Percentiles rank a stretch among this genome's conserved stretches.
phyloP scores from a whole-genome alignment of 35 echinoderm and acorn worm genomes.

The Nesometra sesokonis region DNA sequence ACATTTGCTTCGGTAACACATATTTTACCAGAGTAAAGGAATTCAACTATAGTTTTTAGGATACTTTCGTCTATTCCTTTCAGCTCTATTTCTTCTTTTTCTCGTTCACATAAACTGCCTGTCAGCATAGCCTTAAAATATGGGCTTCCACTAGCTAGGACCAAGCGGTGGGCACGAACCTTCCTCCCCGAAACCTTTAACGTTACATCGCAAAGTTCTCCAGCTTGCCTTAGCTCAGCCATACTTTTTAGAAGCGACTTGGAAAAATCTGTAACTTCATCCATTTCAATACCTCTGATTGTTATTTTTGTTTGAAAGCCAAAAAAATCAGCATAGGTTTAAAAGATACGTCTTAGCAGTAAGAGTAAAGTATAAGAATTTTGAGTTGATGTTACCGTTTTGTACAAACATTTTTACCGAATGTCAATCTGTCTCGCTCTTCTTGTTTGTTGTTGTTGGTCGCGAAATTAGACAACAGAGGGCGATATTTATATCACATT shows the following conservation, averaged over 20 bases:
- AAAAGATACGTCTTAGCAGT: background rate
- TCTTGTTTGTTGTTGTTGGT: background rate
- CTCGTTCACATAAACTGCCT: conserved; percentile 68
- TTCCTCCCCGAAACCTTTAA: conserved; percentile 43
- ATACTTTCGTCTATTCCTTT: conserved; percentile 77
- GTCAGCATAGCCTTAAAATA: conserved; percentile 96
- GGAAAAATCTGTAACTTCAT: conserved; percentile 45
- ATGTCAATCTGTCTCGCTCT: too few relatives aligned
- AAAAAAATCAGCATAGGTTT: background rate
- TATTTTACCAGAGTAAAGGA: conserved; percentile 87
- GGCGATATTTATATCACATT: too few relatives aligned
- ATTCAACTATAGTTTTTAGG: conserved; percentile 56
- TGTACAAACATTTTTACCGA: background rate
- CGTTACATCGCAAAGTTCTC: conserved; percentile 62
- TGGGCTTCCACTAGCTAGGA: conserved; percentile 70
- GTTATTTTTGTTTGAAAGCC: background rate
- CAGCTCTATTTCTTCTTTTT: conserved; percentile 83
- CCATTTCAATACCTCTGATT: background rate
- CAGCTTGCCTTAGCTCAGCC: conserved; percentile 31
- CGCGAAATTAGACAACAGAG: too few relatives aligned
- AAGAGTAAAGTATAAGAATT: background rate
- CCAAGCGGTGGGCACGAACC: conserved; percentile 62
- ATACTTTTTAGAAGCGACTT: conserved; percentile 38
- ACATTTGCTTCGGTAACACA: conserved; percentile 72
- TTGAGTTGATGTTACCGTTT: background rate